Conservation (phyloP, 2,888 invertebrate genomes). For the Cylindroiulus punctatus region DNA sequence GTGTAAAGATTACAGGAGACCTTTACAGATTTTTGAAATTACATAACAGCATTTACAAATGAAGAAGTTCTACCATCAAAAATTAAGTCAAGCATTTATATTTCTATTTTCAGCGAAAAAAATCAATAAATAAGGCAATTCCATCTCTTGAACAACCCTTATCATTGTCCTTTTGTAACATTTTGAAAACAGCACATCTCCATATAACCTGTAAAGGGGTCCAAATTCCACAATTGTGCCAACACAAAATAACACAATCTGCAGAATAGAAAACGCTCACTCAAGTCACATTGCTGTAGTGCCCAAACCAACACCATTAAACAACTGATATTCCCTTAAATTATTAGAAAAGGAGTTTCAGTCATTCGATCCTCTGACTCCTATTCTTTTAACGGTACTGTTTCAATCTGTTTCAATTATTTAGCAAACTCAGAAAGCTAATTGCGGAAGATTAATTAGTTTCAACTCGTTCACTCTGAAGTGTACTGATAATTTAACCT, state of each 20-base stretch:
- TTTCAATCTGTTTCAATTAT: not conserved
- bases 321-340: not conserved
- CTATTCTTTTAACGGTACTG: not conserved
- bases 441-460: not conserved
- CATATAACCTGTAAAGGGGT: not conserved
- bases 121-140: slow-evolving; percentile 20
- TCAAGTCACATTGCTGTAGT: not conserved
- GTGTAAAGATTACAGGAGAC: not conserved
- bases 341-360: not conserved
- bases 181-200: not conserved
- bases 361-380: not conserved
- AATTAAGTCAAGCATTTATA: not conserved
- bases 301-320: not conserved
- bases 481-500: not conserved
- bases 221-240: not conserved
- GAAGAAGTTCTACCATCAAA: not conserved
- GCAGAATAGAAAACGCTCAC: not conserved
- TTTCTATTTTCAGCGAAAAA: not conserved
- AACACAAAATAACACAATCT: not conserved
- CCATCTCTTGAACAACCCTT: not conserved
- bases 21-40: not conserved
- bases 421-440: not conserved
- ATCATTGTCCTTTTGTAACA: not conserved
- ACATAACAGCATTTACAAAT: not conserved
- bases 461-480: not conserved